phyloP scores from a whole-genome alignment of 2,797 vertebrate genomes.

The Sebastes matsubarae region DNA sequence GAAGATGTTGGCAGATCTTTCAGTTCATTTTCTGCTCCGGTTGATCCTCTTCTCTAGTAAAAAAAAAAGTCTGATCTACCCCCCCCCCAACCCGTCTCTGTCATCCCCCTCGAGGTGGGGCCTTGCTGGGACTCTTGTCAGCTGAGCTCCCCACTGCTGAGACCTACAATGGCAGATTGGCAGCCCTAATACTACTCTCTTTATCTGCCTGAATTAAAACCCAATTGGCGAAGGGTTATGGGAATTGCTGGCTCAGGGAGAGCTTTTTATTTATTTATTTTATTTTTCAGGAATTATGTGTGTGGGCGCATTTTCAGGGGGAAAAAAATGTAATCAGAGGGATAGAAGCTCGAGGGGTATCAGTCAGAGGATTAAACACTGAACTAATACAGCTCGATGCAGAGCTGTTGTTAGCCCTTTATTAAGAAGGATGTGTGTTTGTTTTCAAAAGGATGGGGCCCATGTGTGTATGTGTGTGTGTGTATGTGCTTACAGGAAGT shows the following conservation, averaged over 20 bases:
- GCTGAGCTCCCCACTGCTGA: slow-evolving; percentile 60
- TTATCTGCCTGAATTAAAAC: slow-evolving; percentile 74
- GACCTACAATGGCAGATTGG: slow-evolving; percentile 72
- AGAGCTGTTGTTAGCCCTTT: slow-evolving; percentile 67
- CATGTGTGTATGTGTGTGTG: slow-evolving; percentile 23
- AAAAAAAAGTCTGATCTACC: slow-evolving; percentile 34
- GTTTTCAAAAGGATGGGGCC: slow-evolving; percentile 53
- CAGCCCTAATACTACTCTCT: slow-evolving; percentile 71
- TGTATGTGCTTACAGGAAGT: slow-evolving; percentile 62
- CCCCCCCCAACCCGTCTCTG: slow-evolving; percentile 49
- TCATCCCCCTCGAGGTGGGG: slow-evolving; percentile 54
- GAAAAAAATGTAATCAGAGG: slow-evolving; percentile 45
- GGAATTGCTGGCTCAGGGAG: slow-evolving; percentile 59
- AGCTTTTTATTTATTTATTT: slow-evolving; percentile 41
- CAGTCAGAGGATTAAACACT: slow-evolving; percentile 67
- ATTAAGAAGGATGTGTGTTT: slow-evolving; percentile 69
- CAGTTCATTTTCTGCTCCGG: slow-evolving; percentile 6
- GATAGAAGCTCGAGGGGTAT: slow-evolving; percentile 48
- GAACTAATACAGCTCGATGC: slow-evolving; percentile 59
- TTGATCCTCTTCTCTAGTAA: neutral
- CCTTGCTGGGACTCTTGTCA: slow-evolving; percentile 59
- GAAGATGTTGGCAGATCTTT: neutral
- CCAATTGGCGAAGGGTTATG: slow-evolving; percentile 58
- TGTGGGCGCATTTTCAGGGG: slow-evolving; percentile 53
- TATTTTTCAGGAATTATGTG: slow-evolving; percentile 52